A percentile compares a stretch with the other conserved stretches of the same genome.
These are phyloP conservation scores for Antigone vipio DNA, from an alignment of 2,113 vertebrate species.

Conservation along the genomic window DNA sequence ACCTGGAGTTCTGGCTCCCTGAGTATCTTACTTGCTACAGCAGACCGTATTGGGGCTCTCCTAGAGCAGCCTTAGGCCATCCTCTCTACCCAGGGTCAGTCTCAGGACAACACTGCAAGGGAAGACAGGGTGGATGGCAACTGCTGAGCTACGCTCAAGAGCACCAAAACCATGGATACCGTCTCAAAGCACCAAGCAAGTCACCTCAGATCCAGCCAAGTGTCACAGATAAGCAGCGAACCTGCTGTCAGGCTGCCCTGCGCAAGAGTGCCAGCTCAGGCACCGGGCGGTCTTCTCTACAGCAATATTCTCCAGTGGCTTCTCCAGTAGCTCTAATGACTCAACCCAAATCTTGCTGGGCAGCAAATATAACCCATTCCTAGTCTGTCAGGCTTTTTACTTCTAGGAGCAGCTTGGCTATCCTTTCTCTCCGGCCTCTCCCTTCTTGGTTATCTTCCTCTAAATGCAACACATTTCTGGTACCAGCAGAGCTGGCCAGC, in stretches of 20 bases:
- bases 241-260: not conserved
- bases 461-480: not conserved
- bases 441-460: not conserved
- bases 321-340: not conserved
- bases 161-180: not conserved
- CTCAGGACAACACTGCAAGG: not conserved
- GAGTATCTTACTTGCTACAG: not conserved
- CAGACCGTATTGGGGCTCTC: not conserved
- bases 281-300: not conserved
- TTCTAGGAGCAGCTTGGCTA: not conserved
- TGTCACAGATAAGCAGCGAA: not conserved
- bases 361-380: not conserved
- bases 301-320: not conserved
- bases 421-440: not conserved
- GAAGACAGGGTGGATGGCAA: not conserved
- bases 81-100: not conserved
- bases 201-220: not conserved
- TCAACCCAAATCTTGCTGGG: not conserved
- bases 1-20: not conserved
- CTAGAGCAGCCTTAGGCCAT: not conserved
- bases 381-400: not conserved
- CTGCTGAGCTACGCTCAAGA: not conserved
- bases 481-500: not conserved
- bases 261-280: not conserved
- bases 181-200: not conserved